phyloP scores from a whole-genome alignment of 2,113 vertebrate genomes.

The Bufo gargarizans region DNA sequence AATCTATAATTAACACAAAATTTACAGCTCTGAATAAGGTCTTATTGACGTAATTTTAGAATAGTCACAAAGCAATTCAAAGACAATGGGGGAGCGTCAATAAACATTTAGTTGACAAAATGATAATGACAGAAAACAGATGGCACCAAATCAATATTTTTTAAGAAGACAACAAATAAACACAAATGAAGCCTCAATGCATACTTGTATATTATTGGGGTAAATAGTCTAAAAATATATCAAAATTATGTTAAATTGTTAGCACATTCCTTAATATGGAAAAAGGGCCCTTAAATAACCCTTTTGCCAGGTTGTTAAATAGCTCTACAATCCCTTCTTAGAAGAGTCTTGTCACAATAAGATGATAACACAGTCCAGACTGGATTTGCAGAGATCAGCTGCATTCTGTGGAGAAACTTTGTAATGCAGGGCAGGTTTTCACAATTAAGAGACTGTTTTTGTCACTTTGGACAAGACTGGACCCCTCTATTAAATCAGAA shows the following conservation, averaged over 20 bases:
- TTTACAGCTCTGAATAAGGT: neutral
- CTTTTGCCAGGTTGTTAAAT: neutral
- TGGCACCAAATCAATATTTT: conserved; percentile 29
- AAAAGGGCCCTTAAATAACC: neutral
- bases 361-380: too few relatives aligned
- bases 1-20: conserved; percentile 28
- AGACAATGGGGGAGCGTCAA: conserved; percentile 44
- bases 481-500: too few relatives aligned
- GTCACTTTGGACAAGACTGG: too few relatives aligned
- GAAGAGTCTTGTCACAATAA: too few relatives aligned
- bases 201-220: neutral
- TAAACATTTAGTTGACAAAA: conserved; percentile 41
- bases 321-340: neutral
- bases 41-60: conserved; percentile 44
- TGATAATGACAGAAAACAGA: conserved; percentile 20
- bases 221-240: neutral
- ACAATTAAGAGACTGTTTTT: too few relatives aligned
- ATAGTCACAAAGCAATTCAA: conserved; percentile 50
- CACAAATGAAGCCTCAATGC: neutral
- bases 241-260: neutral
- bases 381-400: too few relatives aligned
- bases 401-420: too few relatives aligned
- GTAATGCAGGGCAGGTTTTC: too few relatives aligned
- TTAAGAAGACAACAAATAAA: neutral
- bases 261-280: neutral